Evolutionary conservation across 2,797 vertebrate genomes (phyloP).

Genomic region (Prunella strophiata): DNA sequence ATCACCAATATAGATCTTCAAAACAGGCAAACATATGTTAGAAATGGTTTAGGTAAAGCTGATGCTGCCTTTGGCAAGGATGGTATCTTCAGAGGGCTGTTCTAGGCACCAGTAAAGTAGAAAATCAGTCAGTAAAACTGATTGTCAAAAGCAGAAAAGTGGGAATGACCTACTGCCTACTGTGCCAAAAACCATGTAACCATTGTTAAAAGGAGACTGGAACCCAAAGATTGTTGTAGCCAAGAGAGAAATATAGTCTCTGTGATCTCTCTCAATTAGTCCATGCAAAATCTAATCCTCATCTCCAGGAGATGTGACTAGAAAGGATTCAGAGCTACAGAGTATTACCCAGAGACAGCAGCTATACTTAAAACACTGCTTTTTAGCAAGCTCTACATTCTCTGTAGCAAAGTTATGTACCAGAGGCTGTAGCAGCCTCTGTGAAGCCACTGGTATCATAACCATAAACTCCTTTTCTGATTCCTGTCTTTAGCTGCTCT

Average conservation of each 20-base stretch:
- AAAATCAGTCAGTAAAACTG: slow-evolving; percentile 40
- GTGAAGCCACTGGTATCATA: background rate
- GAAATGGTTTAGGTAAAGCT: slow-evolving; percentile 71
- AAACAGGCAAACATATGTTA: slow-evolving; percentile 73
- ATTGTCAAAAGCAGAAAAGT: background rate
- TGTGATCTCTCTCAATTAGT: background rate
- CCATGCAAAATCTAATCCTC: background rate
- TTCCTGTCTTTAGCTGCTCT: background rate
- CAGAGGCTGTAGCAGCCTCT: background rate
- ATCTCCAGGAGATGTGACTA: background rate
- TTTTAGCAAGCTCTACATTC: background rate
- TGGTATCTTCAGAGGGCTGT: slow-evolving; percentile 60
- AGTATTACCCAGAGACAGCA: background rate
- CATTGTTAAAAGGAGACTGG: background rate
- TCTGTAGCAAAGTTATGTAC: background rate
- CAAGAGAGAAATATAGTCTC: background rate
- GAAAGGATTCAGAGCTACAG: background rate
- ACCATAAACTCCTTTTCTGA: background rate
- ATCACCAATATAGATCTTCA: slow-evolving; percentile 73
- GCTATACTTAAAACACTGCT: background rate
- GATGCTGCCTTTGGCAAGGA: slow-evolving; percentile 72
- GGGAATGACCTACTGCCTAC: slow-evolving; percentile 15
- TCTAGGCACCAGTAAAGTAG: slow-evolving; percentile 46
- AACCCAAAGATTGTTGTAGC: background rate
- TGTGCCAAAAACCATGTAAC: background rate